Percentiles rank a stretch among this genome's conserved stretches.
Conservation (phyloP, 2,888 invertebrate genomes). For the Pammene fasciana region DNA sequence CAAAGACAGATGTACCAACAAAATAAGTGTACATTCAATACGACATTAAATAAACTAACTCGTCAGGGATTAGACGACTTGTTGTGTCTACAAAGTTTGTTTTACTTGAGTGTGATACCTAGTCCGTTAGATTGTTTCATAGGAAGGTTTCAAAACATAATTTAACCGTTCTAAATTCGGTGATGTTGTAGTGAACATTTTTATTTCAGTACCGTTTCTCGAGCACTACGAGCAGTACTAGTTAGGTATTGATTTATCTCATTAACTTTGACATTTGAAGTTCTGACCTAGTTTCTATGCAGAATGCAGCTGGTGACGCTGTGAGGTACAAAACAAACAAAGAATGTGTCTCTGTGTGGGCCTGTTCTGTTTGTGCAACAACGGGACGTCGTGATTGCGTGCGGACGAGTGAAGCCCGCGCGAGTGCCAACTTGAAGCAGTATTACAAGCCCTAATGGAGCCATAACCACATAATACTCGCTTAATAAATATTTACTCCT, state of each 20-base stretch:
- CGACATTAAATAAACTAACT: too few relatives aligned
- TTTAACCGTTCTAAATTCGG: not conserved
- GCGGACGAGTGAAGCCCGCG: constrained; percentile 25
- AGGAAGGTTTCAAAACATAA: too few relatives aligned
- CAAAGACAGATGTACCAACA: too few relatives aligned
- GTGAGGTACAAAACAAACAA: constrained; percentile 8
- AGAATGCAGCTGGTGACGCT: constrained; percentile 16
- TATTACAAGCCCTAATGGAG: constrained; percentile 37
- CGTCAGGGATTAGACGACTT: too few relatives aligned
- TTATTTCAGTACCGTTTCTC: not conserved
- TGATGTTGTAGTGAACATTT: not conserved
- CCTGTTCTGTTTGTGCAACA: constrained; percentile 9
- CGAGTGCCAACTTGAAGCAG: constrained; percentile 41
- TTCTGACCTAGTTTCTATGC: constrained; percentile 28
- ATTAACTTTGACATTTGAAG: constrained; percentile 33
- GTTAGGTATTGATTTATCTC: constrained; percentile 7
- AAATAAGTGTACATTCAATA: too few relatives aligned
- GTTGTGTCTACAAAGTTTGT: too few relatives aligned
- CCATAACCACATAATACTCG: constrained; percentile 41
- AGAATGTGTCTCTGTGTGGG: constrained; percentile 22
- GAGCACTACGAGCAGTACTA: not conserved
- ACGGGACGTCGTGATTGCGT: constrained; percentile 19
- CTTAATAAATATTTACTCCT: constrained; percentile 35
- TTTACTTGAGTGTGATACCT: too few relatives aligned
- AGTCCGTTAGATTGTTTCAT: too few relatives aligned